phyloP scores from a whole-genome alignment of 2,888 invertebrate species.

The Thereva nobilitata region DNA sequence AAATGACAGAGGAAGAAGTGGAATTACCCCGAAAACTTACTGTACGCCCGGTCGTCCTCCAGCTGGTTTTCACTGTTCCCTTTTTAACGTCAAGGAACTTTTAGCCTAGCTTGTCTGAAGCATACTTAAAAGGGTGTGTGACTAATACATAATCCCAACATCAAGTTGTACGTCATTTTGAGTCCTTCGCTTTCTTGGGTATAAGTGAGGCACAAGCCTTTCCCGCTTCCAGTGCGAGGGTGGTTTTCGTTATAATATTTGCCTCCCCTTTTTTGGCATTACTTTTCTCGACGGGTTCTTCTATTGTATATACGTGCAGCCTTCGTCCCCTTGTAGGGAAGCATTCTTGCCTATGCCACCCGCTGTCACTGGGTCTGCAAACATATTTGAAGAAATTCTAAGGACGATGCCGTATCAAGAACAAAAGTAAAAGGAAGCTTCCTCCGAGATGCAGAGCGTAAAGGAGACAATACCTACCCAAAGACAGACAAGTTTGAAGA shows the following conservation, averaged over 20 bases:
- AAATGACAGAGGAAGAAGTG: slow-evolving; percentile 35
- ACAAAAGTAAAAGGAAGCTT: slow-evolving; percentile 33
- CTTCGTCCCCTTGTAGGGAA: slow-evolving; percentile 29
- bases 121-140: slow-evolving; percentile 22
- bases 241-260: background rate
- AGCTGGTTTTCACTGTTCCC: slow-evolving; percentile 13
- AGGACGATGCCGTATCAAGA: slow-evolving; percentile 23
- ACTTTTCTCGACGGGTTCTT: slow-evolving; percentile 15
- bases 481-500: no score
- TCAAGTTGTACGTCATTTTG: slow-evolving; percentile 37
- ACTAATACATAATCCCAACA: slow-evolving; percentile 36
- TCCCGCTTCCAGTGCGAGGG: background rate
- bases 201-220: slow-evolving; percentile 15
- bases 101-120: background rate
- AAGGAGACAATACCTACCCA: no score
- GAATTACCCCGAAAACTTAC: slow-evolving; percentile 26
- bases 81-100: background rate
- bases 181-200: slow-evolving; percentile 25
- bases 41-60: slow-evolving; percentile 17
- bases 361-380: slow-evolving; percentile 37
- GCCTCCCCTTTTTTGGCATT: slow-evolving; percentile 10
- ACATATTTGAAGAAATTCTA: slow-evolving; percentile 36
- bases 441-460: background rate
- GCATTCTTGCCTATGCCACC: slow-evolving; percentile 38
- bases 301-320: background rate